Base-by-base conservation (phyloP, 1,140 invertebrate species). In the Drosophila littoralis region DNA sequence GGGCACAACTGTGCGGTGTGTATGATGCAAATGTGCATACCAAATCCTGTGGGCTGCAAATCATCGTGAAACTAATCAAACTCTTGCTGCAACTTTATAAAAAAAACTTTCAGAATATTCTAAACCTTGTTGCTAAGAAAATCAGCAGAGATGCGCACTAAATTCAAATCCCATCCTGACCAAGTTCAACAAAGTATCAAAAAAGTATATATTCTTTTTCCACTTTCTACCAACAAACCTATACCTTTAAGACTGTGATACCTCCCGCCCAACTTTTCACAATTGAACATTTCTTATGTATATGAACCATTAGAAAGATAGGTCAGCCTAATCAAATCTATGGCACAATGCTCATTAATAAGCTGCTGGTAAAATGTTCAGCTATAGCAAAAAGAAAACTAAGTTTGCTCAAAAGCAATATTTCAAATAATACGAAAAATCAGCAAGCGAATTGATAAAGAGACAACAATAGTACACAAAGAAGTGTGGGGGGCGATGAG, bases 341-440 rank as follows among this genome's bases (percentile, higher is more conserved):
- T 55, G 36, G 33, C 77, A 79, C 75, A 85, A 77, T 77, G 48
- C 46, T 78, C 77, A 85, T 81, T 84, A 84, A 84, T 64, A 68
- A 77, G 68, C 67, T 77, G 38, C 59, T 57, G 65, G 13, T 45
- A 28, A 66, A 72, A 71, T 63, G 48, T 78, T 36, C 46, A 50
- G 71, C 51, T 32, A 35, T 10, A 17, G 45, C 15, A 48, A 15
- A 22, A 9, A 46, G 45, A 17, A 48, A 22, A 51, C 12, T n/a
- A 38, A 36, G 13, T 12, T 55, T 7, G 52, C 15, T 22, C n/a
- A n/a, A 33, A 51, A 51, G 12, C 48, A 33, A 51, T 7, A 32
- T 51, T 8, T 51, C 22, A 51, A 70, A 77, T 74, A 81, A 77
- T 81, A 74, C 70, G 45, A 46, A 59, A 73, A 68, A 61, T 68